phyloP scores from a whole-genome alignment of 1,140 invertebrate species.

The Holotrichia oblita region DNA sequence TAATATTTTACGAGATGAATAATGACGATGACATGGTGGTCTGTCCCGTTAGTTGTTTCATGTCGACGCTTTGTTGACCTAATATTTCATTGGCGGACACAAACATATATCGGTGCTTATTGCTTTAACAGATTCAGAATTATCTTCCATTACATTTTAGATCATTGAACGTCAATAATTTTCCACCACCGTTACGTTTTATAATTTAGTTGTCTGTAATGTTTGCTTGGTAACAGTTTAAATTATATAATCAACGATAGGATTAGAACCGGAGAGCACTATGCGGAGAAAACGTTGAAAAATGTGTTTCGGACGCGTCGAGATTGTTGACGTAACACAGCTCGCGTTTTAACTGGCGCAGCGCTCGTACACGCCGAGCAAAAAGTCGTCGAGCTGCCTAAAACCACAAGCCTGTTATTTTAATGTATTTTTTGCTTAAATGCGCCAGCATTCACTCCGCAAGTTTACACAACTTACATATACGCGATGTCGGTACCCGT shows the following conservation, averaged over 20 bases:
- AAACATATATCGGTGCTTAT: no score
- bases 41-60: no score
- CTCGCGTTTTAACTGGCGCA: background rate
- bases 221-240: no score
- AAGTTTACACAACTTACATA: background rate
- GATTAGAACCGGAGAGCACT: background rate
- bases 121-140: no score
- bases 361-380: background rate
- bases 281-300: background rate
- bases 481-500: background rate
- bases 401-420: background rate
- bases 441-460: background rate
- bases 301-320: background rate
- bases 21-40: no score
- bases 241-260: conserved; percentile 9
- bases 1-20: no score
- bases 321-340: background rate
- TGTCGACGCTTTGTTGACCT: no score
- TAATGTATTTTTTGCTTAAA: conserved; percentile 9
- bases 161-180: no score
- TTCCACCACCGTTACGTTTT: no score
- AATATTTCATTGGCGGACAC: no score
- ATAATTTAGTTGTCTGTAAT: no score
- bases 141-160: no score
- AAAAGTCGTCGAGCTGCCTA: background rate